phyloP scores from a whole-genome alignment of 2,888 invertebrate species.

The Nomada ruficornis region DNA sequence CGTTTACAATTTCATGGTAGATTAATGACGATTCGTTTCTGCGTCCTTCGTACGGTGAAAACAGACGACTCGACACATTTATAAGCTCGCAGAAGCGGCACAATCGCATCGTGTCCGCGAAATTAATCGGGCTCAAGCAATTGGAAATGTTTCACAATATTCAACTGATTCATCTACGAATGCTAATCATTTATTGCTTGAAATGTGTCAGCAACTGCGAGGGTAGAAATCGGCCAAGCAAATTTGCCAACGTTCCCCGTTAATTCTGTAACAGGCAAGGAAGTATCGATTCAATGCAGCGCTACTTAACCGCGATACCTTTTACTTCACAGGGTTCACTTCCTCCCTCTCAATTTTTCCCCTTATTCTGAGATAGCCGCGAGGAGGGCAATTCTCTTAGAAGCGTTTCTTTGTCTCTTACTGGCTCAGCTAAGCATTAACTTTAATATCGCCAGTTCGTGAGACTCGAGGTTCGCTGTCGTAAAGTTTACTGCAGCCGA shows the following conservation, averaged over 20 bases:
- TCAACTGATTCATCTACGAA: too few species aligned
- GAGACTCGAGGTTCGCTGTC: slow-evolving; percentile 7
- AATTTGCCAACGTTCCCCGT: too few species aligned
- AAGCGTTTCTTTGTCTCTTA: slow-evolving; percentile 3
- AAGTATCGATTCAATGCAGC: not conserved
- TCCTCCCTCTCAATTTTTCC: not conserved
- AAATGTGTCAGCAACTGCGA: too few species aligned
- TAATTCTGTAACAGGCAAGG: not conserved
- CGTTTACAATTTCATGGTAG: not conserved
- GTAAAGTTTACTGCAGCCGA: slow-evolving; percentile 50
- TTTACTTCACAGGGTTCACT: not conserved
- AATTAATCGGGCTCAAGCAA: too few species aligned
- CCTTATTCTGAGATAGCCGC: not conserved
- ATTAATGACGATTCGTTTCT: not conserved
- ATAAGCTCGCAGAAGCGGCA: too few species aligned
- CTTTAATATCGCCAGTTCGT: slow-evolving; percentile 11
- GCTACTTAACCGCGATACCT: not conserved
- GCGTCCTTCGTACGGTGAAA: not conserved
- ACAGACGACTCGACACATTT: not conserved
- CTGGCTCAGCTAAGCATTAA: slow-evolving; percentile 9
- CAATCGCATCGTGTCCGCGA: too few species aligned
- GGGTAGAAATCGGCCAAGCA: not conserved
- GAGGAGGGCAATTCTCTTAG: slow-evolving; percentile 12
- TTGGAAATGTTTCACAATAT: too few species aligned
- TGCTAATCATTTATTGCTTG: too few species aligned